phyloP scores from a whole-genome alignment of 2,113 vertebrate species.

The Maccullochella peelii region DNA sequence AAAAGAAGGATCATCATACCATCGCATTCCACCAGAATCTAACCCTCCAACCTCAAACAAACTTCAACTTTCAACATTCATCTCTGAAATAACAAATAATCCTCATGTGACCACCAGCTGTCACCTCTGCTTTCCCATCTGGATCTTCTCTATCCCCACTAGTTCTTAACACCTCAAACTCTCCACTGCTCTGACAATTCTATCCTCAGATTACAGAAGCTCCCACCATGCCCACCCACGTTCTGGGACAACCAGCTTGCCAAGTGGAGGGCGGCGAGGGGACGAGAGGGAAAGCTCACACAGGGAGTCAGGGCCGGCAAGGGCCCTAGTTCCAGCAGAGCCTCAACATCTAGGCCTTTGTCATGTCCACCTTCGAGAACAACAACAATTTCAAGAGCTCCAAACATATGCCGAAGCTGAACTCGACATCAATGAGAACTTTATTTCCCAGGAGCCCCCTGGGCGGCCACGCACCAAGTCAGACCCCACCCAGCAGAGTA shows the following conservation, averaged over 20 bases:
- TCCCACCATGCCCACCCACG: slow-evolving; percentile 89
- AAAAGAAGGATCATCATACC: slow-evolving; percentile 71
- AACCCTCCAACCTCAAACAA: slow-evolving; percentile 72
- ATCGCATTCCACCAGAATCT: slow-evolving; percentile 82
- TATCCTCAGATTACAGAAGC: slow-evolving; percentile 96
- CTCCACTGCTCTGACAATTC: slow-evolving; percentile 88
- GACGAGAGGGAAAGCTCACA: slow-evolving; percentile 90
- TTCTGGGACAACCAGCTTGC: slow-evolving; percentile 82
- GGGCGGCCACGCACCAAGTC: slow-evolving; percentile 94
- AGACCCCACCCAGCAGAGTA: slow-evolving; percentile 93
- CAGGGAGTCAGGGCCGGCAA: slow-evolving; percentile 81
- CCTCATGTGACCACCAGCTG: slow-evolving; percentile 77
- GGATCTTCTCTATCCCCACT: slow-evolving; percentile 76
- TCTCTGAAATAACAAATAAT: slow-evolving; percentile 76
- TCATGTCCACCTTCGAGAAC: slow-evolving; percentile 95
- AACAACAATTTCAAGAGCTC: slow-evolving; percentile 90
- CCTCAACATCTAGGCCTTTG: slow-evolving; percentile 95
- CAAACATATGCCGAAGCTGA: slow-evolving; percentile 81
- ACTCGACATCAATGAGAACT: slow-evolving; percentile 95
- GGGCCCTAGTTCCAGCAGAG: slow-evolving; percentile 83
- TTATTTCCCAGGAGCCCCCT: slow-evolving; percentile 90
- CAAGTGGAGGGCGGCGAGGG: slow-evolving; percentile 87
- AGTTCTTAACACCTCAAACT: slow-evolving; percentile 79
- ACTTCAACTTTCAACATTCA: slow-evolving; percentile 78
- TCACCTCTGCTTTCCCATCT: slow-evolving; percentile 80